A percentile compares a stretch with the other conserved stretches of the same genome.
Evolutionary conservation across 2,888 invertebrate species (phyloP).

Genomic region (Caradrina clavipalpis): DNA sequence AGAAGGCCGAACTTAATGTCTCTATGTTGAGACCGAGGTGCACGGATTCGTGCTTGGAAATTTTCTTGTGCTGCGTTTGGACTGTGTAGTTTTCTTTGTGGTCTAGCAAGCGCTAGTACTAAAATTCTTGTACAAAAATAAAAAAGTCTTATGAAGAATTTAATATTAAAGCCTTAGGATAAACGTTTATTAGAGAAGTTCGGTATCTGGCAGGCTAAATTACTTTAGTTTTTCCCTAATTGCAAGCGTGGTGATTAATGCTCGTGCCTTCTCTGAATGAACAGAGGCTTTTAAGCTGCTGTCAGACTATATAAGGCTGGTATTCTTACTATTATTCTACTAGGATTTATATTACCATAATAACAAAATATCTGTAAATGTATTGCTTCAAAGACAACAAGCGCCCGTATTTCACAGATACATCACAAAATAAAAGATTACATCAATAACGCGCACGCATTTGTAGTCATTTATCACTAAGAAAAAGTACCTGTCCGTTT

Average conservation of each 20-base stretch:
- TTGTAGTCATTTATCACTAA: slow-evolving; percentile 55
- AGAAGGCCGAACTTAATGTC: slow-evolving; percentile 82
- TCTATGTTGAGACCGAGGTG: slow-evolving; percentile 73
- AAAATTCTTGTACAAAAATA: too few relatives aligned
- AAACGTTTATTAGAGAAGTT: too few relatives aligned
- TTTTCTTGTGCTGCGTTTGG: slow-evolving; percentile 71
- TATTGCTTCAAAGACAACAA: slow-evolving; percentile 12
- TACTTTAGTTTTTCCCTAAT: not conserved
- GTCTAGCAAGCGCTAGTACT: not conserved
- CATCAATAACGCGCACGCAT: slow-evolving; percentile 50
- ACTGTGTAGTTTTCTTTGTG: slow-evolving; percentile 16
- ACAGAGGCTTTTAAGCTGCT: too few relatives aligned
- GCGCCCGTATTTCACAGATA: slow-evolving; percentile 17
- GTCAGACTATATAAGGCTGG: too few relatives aligned
- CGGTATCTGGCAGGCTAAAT: too few relatives aligned
- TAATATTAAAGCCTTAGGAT: too few relatives aligned
- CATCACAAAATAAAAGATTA: slow-evolving; percentile 49
- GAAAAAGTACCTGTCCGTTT: slow-evolving; percentile 60
- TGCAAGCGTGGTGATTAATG: too few relatives aligned
- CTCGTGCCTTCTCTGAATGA: too few relatives aligned
- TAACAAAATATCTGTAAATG: not conserved
- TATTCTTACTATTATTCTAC: too few relatives aligned
- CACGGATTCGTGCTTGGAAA: slow-evolving; percentile 62
- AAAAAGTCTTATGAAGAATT: too few relatives aligned
- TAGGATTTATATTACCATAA: not conserved